Percentiles rank a stretch among this genome's conserved stretches.
These are phyloP conservation scores for Corella eumyota DNA, from an alignment of 23 tunicate species.

Conservation along the genomic window DNA sequence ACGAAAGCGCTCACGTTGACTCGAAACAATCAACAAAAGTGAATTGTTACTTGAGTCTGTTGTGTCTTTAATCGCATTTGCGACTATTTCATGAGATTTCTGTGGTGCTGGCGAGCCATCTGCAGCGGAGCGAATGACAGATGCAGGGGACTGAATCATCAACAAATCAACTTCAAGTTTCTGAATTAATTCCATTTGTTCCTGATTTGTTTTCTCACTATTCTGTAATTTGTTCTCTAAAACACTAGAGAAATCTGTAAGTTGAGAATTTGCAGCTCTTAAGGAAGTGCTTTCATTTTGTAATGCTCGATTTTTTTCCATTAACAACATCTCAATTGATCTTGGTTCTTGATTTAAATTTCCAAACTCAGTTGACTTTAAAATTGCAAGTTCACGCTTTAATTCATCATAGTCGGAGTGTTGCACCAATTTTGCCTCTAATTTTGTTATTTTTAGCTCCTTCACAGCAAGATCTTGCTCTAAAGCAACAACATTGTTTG, in stretches of 20 bases:
- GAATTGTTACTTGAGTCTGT: constrained; percentile 40
- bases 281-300: constrained; percentile 75
- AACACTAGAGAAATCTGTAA: constrained; percentile 28
- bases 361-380: constrained; percentile 81
- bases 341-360: constrained; percentile 14
- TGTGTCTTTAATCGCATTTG: constrained; percentile 78
- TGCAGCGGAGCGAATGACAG: constrained; percentile 72
- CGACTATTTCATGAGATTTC: constrained; percentile 65
- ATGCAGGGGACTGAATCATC: constrained; percentile 67
- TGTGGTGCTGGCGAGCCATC: constrained; percentile 66
- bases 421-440: constrained; percentile 13
- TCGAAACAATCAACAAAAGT: constrained; percentile 69
- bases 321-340: constrained; percentile 57
- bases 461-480: constrained; percentile 61
- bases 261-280: constrained; percentile 58
- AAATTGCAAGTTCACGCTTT: constrained; percentile 66
- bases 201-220: constrained; percentile 27
- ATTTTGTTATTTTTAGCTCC: constrained; percentile 5
- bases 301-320: constrained; percentile 73
- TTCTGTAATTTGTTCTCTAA: constrained; percentile 34
- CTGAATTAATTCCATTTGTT: constrained; percentile 40
- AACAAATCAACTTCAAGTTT: constrained; percentile 83
- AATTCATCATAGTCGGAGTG: constrained; percentile 65
- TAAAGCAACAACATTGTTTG: constrained; percentile 39
- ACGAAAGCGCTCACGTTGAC: constrained; percentile 92